phyloP scores from a whole-genome alignment of 92 coral and sea anemone genomes.

The Porites rus region DNA sequence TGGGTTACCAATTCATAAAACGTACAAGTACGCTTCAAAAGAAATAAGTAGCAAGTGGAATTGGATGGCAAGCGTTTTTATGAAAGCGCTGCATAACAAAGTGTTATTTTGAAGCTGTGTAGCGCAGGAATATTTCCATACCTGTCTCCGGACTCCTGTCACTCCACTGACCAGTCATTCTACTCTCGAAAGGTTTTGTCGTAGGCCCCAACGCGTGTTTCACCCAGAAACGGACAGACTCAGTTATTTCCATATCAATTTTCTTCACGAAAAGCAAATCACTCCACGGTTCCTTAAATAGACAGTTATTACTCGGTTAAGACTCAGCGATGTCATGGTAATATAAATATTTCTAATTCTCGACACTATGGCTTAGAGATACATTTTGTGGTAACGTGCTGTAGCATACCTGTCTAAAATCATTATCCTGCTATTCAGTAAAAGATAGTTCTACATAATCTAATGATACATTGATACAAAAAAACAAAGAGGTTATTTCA shows the following conservation, averaged over 20 bases:
- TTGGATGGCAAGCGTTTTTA: too few species aligned
- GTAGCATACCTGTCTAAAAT: too few species aligned
- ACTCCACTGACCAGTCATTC: constrained; percentile 51
- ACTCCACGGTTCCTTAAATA: constrained; percentile 82
- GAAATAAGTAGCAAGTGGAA: too few species aligned
- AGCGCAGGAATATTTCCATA: background rate
- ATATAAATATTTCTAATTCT: too few species aligned
- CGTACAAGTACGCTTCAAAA: too few species aligned
- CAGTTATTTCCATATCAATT: constrained; percentile 92
- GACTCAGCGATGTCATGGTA: background rate
- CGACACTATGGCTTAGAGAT: too few species aligned
- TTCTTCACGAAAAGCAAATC: constrained; percentile 82
- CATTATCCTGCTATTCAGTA: too few species aligned
- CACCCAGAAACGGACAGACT: constrained; percentile 83
- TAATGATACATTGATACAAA: too few species aligned
- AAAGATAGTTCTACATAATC: too few species aligned
- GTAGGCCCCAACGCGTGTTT: constrained; percentile 77
- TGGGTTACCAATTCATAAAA: too few species aligned
- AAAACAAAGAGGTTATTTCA: too few species aligned
- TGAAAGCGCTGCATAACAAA: background rate
- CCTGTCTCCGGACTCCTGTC: constrained; percentile 67
- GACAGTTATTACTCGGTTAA: background rate
- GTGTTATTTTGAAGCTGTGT: background rate
- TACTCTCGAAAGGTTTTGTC: constrained; percentile 30
- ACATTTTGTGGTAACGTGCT: too few species aligned